Evolutionary conservation across 1,140 invertebrate genomes (phyloP), one percentile per base, ranked within the genome.

Genomic region (Notospermus geniculatus): DNA sequence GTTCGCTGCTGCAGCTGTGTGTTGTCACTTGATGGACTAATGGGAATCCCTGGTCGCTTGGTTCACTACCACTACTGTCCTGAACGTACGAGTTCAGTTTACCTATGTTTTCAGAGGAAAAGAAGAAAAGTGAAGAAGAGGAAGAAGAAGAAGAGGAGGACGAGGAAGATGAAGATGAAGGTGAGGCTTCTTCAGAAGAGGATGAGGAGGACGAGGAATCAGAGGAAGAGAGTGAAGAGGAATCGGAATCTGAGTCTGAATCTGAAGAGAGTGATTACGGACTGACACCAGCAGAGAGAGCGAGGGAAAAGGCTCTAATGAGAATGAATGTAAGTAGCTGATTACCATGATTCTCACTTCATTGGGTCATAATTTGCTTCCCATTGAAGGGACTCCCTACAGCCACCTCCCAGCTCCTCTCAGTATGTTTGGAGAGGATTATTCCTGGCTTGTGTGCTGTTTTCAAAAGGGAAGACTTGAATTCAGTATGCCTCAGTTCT

Each of bases 221-320:
- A 23, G 32, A 54, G 29, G 54, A 58, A 28, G 53, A 64, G 7
- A 58, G 59, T 54, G 62, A 64, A 1, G 59, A 54, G 2, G 59
- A 54, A 11, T 52, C 50, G 0, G 62, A 64, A 15, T 50, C 11
- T 28, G 36, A 46, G 59, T 19, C 67, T 71, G 7, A 7, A 57
- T 28, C n/a, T 17, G 27, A 23, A 5, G 62, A 57, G 66, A 70
- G n/a, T 41, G 74, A 74, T 19, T 71, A 72, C 56, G 72, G 71
- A 11, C 32, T 84, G 74, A 85, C 85, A 2, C 86, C 87, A 66
- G 85, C 85, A 0, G 88, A 90, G 67, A 86, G 84, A 59, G 87
- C 87, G 45, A 84, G 85, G 65, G 87, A 90, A 64, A 86, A 68
- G 65, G 66, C 74, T 29, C 56, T 63, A 66, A 69, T 77, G 57